Evolutionary conservation across 2,113 vertebrate species (phyloP).

Genomic region (Jaculus jaculus): DNA sequence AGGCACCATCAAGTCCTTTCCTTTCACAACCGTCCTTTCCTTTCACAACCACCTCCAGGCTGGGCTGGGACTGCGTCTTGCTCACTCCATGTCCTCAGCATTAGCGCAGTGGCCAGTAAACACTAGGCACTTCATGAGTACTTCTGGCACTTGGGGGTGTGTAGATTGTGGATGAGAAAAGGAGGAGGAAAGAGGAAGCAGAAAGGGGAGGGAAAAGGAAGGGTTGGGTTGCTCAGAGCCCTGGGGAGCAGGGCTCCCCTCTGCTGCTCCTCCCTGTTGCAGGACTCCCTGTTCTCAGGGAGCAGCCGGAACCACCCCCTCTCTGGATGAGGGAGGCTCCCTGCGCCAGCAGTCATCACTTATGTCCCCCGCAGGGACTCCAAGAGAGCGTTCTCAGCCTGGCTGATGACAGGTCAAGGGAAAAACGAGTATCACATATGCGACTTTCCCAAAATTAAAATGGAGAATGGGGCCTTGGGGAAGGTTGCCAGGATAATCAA

Average conservation of each 20-base stretch:
- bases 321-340: background rate
- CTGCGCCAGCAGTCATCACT: background rate
- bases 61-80: background rate
- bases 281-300: background rate
- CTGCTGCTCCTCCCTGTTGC: background rate
- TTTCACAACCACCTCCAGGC: background rate
- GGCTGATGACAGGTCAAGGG: slow-evolving; percentile 5
- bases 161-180: background rate
- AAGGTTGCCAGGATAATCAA: slow-evolving; percentile 79
- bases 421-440: background rate
- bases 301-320: background rate
- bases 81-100: background rate
- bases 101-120: background rate
- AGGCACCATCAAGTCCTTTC: background rate
- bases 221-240: background rate
- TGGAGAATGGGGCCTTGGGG: slow-evolving; percentile 72
- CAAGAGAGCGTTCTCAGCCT: background rate
- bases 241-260: background rate
- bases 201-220: background rate
- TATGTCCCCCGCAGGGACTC: fast-evolving
- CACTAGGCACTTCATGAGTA: background rate
- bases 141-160: background rate
- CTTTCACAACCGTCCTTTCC: background rate
- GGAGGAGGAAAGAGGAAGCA: background rate
- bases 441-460: slow-evolving; percentile 77